Conservation (phyloP, 2,113 vertebrate genomes). For the Nyctibius bracteatus region DNA sequence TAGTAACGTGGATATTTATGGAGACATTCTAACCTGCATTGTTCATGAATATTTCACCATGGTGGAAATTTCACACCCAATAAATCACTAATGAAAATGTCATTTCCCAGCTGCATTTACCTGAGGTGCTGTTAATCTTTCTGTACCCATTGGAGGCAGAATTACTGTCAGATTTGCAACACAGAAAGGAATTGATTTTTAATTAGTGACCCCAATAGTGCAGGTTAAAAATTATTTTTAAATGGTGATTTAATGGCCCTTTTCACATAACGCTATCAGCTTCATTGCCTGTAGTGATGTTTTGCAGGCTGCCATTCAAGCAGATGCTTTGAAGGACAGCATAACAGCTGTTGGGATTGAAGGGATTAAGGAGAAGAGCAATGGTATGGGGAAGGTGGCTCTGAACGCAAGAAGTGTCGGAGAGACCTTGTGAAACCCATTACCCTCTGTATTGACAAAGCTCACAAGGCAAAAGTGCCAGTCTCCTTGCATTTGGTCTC, state of each 20-base stretch:
- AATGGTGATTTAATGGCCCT: slow-evolving; percentile 43
- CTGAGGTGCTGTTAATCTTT: slow-evolving; percentile 75
- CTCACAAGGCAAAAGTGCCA: background rate
- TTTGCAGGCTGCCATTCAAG: background rate
- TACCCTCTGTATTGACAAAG: background rate
- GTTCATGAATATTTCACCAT: slow-evolving; percentile 68
- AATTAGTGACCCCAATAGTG: slow-evolving; percentile 71
- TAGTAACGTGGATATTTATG: slow-evolving; percentile 58
- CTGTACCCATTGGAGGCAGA: slow-evolving; percentile 68
- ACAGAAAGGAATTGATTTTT: slow-evolving; percentile 71
- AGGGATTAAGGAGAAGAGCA: background rate
- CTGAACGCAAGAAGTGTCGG: background rate
- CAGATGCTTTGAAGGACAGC: background rate
- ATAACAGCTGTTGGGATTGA: background rate
- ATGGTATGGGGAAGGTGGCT: background rate
- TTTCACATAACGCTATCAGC: background rate
- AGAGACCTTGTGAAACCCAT: background rate
- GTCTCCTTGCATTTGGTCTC: background rate
- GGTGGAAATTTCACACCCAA: slow-evolving; percentile 73
- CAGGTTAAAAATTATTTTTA: slow-evolving; percentile 71
- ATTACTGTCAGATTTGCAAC: slow-evolving; percentile 73
- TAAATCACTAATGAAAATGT: slow-evolving; percentile 82
- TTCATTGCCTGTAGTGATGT: background rate
- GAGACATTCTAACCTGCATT: slow-evolving; percentile 60
- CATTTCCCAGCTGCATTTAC: slow-evolving; percentile 76